Percentiles rank a stretch among this genome's conserved stretches.
Conservation (phyloP, 2,888 invertebrate genomes). For the Napeogenes sylphis region DNA sequence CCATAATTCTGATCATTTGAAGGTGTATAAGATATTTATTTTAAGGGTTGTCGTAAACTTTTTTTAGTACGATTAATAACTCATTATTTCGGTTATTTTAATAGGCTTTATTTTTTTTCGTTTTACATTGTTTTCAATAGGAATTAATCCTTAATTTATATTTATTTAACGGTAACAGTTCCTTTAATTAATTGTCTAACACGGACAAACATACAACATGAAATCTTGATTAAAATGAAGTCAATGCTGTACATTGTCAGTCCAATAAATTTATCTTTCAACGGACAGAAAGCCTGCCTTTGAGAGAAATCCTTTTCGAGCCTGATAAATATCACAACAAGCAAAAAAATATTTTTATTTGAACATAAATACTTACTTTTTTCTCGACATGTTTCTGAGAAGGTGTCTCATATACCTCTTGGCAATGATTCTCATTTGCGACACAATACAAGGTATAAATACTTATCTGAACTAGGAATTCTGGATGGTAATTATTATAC, state of each 20-base stretch:
- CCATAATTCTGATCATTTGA: constrained; percentile 1
- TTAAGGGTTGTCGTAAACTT: constrained; percentile 66
- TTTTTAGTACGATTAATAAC: constrained; percentile 71
- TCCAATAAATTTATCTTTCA: constrained; percentile 1
- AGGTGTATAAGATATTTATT: constrained; percentile 54
- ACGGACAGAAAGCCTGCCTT: not conserved
- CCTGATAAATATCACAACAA: not conserved
- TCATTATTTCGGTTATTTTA: constrained; percentile 71
- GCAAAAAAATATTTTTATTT: constrained; percentile 1
- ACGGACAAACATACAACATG: no score
- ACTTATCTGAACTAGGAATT: no score
- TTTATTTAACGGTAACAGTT: no score
- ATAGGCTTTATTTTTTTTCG: constrained; percentile 42
- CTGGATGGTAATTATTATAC: no score
- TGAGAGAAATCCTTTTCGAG: constrained; percentile 2
- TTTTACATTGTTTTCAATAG: not conserved
- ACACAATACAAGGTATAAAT: no score
- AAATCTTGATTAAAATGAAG: not conserved
- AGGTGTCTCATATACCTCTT: not conserved
- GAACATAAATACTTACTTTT: constrained; percentile 1
- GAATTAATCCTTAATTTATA: no score
- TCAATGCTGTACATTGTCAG: not conserved
- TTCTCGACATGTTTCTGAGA: not conserved
- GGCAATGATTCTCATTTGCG: not conserved
- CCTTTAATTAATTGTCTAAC: no score